These are phyloP conservation scores for Danaus melanippus DNA, from an alignment of 1,140 invertebrate genomes.

Conservation along the genomic window DNA sequence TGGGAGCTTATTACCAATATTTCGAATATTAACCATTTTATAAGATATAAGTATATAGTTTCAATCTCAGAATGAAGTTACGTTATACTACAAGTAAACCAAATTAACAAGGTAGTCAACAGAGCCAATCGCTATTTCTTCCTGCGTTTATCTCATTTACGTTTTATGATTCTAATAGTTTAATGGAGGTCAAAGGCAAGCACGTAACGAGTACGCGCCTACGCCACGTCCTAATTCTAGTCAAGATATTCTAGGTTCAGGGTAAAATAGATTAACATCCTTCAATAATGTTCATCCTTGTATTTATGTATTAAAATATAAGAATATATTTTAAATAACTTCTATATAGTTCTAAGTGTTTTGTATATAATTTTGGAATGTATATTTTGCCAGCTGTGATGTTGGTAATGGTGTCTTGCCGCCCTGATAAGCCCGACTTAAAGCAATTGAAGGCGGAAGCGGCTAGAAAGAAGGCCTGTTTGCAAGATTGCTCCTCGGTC, in stretches of 20 bases:
- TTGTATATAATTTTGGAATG: conserved; percentile 3
- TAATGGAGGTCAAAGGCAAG: conserved; percentile 24
- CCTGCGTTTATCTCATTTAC: conserved; percentile 34
- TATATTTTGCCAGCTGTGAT: conserved; percentile 33
- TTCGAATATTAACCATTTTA: too few species aligned
- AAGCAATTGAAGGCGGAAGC: conserved; percentile 65
- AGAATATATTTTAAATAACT: background rate
- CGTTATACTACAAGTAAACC: conserved; percentile 8
- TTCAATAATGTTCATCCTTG: too few species aligned
- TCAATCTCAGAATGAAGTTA: conserved; percentile 3
- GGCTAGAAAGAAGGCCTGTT: conserved; percentile 66
- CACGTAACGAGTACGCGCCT: conserved; percentile 3
- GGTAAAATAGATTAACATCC: too few species aligned
- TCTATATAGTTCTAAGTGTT: background rate
- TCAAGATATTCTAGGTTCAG: too few species aligned
- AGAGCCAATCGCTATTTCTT: conserved; percentile 22
- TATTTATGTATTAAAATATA: conserved; percentile 3
- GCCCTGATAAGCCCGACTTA: conserved; percentile 58
- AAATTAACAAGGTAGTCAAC: conserved; percentile 6
- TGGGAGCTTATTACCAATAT: too few species aligned
- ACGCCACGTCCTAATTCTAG: too few species aligned
- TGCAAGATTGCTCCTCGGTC: conserved; percentile 55
- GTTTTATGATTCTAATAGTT: conserved; percentile 23
- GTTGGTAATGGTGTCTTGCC: conserved; percentile 45
- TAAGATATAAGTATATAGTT: too few species aligned